Evolutionary conservation across 2,888 invertebrate species (phyloP), one percentile per base, ranked within the genome.

Genomic region (Pollenia angustigena): DNA sequence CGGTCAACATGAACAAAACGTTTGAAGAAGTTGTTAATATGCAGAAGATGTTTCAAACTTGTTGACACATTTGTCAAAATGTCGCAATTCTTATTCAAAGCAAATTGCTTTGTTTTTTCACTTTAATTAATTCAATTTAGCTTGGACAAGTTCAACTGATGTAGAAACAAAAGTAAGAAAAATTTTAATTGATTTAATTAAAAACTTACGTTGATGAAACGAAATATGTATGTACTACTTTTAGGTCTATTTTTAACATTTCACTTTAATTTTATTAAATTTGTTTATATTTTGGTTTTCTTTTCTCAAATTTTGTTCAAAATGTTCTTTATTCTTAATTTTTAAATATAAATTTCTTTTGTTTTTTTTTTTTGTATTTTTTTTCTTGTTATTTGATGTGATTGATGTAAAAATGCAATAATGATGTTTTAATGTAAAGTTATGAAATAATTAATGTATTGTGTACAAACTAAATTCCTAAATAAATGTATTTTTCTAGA

Each of bases 321-420:
- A 10, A 16, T 23, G 44, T 18, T 42, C n/a, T 48, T 60, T 23
- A 23, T 23, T 2, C 23, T 50, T 60, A 9, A 44, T 10, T 32
- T 56, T 71, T 44, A 44, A 44, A 64, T 76, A 7, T 76, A 12
- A 18, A 50, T 68, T 10, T 2, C 40, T 60, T 52, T 42, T 60
- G 50, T 58, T 42, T 42, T 60, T 18, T 79, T 81, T 66, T 64
- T 74, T 66, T 74, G n/a, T 46, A 9, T 66, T 50, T 74, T 79
- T 62, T 50, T 14, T 40, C 82, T 76, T 82, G 75, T 82, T 82
- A 82, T 81, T 54, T 76, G 52, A 75, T 75, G 52, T 76, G 60
- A 69, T 69, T 76, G 60, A 64, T 75, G 60, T 68, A 48, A 56
- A 42, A 10, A 75, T 76, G 82, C 46, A 52, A n/a, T 69, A 32